Percentiles rank a stretch among this genome's conserved stretches.
Evolutionary conservation across 2,113 vertebrate genomes (phyloP).

Genomic region (Scytalopus superciliaris): DNA sequence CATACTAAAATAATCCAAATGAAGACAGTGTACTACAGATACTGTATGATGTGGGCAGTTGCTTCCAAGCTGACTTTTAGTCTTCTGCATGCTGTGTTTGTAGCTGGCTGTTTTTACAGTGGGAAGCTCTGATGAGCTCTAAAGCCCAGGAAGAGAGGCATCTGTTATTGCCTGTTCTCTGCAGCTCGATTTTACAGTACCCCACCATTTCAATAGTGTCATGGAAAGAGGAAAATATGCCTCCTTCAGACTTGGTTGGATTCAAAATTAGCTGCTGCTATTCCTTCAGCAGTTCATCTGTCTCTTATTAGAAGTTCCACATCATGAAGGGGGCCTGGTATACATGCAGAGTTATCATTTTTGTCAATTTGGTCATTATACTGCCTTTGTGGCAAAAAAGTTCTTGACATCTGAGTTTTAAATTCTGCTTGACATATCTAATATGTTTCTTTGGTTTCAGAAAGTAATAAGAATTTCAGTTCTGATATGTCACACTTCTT

Average conservation of each 20-base stretch:
- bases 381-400: not conserved
- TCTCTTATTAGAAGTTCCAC: not conserved
- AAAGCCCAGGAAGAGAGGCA: not conserved
- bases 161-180: not conserved
- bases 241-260: constrained; percentile 7
- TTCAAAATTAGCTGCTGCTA: constrained; percentile 15
- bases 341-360: not conserved
- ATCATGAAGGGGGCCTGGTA: not conserved
- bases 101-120: not conserved
- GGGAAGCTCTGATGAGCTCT: not conserved
- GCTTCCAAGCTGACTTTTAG: not conserved
- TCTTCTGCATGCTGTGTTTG: not conserved
- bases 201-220: not conserved
- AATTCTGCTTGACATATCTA: not conserved
- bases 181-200: not conserved
- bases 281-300: not conserved
- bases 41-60: not conserved
- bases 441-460: not conserved
- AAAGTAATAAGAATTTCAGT: not conserved
- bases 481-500: not conserved
- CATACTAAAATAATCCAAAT: not conserved
- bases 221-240: not conserved
- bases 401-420: not conserved
- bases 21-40: not conserved
- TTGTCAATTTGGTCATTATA: not conserved